Conservation (phyloP, 2,113 vertebrate species). For the Rostratula benghalensis region DNA sequence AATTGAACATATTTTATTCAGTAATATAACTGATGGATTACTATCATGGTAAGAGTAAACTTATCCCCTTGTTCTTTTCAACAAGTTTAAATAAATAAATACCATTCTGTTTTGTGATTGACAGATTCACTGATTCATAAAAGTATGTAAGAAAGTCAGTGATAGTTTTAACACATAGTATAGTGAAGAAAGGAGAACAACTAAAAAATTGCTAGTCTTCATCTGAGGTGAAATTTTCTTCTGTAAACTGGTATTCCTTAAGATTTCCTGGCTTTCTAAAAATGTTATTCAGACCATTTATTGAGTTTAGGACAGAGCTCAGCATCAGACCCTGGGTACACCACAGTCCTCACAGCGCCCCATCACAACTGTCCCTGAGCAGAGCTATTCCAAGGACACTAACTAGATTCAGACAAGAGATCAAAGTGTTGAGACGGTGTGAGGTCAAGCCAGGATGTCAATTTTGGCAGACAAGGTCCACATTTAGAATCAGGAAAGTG, state of each 20-base stretch:
- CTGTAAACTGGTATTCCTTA: neutral
- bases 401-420: neutral
- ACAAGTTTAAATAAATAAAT: neutral
- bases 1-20: neutral
- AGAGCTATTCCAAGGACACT: neutral
- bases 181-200: neutral
- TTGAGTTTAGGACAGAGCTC: neutral
- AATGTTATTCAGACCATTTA: neutral
- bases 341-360: neutral
- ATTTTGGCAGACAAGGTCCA: neutral
- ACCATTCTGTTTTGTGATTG: neutral
- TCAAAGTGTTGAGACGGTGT: neutral
- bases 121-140: neutral
- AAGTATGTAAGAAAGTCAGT: neutral
- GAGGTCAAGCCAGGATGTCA: neutral
- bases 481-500: neutral
- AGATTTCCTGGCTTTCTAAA: neutral
- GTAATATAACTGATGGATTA: neutral
- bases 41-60: neutral
- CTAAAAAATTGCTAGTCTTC: neutral
- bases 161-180: neutral
- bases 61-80: neutral
- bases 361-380: neutral
- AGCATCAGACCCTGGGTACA: rapidly evolving
- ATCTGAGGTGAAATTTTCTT: neutral